Evolutionary conservation across 2,113 vertebrate species (phyloP), one percentile per base, ranked within the genome.

Genomic region (Eolophus roseicapilla): DNA sequence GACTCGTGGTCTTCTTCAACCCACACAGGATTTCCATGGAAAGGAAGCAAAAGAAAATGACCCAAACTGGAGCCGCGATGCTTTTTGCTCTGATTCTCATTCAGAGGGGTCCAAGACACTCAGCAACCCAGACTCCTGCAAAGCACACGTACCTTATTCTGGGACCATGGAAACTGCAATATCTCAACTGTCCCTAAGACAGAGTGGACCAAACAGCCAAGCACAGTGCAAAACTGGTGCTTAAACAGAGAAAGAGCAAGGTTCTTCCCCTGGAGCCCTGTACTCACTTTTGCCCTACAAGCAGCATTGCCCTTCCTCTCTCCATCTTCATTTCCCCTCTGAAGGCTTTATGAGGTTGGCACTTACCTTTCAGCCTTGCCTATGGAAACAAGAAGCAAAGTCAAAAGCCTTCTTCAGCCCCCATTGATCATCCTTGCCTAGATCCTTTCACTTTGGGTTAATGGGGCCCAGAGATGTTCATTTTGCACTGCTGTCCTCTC

Each of bases 401-500:
- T 29, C 3, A 63, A 83, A 82, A 84, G 10, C 12, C 31, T 33
- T 11, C 44, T 91, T 52, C 43, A 31, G 39, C 37, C 68, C 35
- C 16, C 81, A 33, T 2, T 74, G 68, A 28, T 75, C 47, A 29
- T 70, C 8, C 31, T n/a, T 67, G 50, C 46, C 39, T 53, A 73
- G 65, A 37, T 82, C 65, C 59, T 88, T 94, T 74, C 67, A 17
- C 44, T 91, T 50, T 47, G 41, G 65, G 37, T 46, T 91, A 77
- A 93, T 69, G 77, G 80, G 49, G 47, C 85, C 64, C 7, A 3
- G 69, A 90, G 60, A 87, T 84, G 70, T 62, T 95, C 63, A 27
- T 96, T 95, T 81, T 86, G 55, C 63, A 70, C 27, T 69, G 62
- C 88, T 91, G 52, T 82, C 81, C 69, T 86, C 76, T 70, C 4